Base-by-base conservation (phyloP, 2,888 invertebrate genomes). In the Pheosia tremula region DNA sequence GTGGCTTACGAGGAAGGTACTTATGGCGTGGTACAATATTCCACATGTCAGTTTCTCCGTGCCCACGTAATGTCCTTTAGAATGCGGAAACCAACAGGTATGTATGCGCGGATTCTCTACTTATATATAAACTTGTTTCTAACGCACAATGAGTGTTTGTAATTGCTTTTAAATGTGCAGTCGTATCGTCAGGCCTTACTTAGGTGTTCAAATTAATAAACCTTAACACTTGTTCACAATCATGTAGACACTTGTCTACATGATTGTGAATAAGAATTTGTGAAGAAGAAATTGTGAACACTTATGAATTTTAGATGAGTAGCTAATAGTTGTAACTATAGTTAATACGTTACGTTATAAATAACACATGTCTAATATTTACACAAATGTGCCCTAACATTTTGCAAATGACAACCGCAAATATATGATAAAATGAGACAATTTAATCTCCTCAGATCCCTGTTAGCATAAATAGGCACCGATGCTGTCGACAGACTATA, bases 391-490 rank as follows among this genome's bases (percentile, higher is more conserved):
- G 56, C 13, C 43, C 24, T 59, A 11, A 55, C 49, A 60, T 55
- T 69, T 64, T 62, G 59, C 52, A 59, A 63, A 59, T 59, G 59
- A 61, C 56, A 61, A 57, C 63, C 57, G 47, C 61, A 54, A 38
- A 9, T 38, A 39, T 38, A 39, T 55, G 72, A 77, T 69, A 67
- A 62, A 64, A 59, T 37, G 61, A 65, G 77, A 73, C 64, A 66
- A 65, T 56, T 63, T 68, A 58, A 73, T 66, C 61, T 49, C 55
- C 61, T 43, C 45, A 64, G 56, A 57, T 64, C 61, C 8, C 11
- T 49, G 45, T 57, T 37, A 45, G 56, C 72, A 70, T 75, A 79
- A 67, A 78, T 73, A 69, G 55, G 45, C 57, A 57, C 56, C 45
- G 56, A 41, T 24, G 36, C 5, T 3, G 11, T 47, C 4, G 62